Conservation (phyloP, 2,888 invertebrate genomes). For the Hecatera dysodea region DNA sequence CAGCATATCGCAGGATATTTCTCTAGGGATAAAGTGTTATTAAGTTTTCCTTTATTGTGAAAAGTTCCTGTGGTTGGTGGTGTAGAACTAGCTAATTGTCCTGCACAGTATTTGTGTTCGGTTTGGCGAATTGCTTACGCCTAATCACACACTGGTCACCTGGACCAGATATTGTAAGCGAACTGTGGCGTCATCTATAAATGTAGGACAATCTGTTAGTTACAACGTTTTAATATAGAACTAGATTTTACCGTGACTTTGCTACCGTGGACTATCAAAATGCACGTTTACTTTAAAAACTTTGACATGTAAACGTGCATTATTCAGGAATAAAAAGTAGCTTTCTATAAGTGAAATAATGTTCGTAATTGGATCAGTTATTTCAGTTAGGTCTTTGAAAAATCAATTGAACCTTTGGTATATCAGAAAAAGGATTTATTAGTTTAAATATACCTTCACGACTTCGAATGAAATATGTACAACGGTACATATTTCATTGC, state of each 20-base stretch:
- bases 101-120: slow-evolving; percentile 7
- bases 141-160: slow-evolving; percentile 3
- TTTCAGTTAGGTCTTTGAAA: no score
- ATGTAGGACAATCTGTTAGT: neutral
- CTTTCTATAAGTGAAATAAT: no score
- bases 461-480: no score
- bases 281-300: no score
- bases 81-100: slow-evolving; percentile 6
- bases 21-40: slow-evolving; percentile 24
- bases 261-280: no score
- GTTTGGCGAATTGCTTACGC: slow-evolving; percentile 20
- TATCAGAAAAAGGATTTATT: no score
- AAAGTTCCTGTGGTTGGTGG: slow-evolving; percentile 27
- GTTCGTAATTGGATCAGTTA: no score
- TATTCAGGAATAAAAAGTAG: no score
- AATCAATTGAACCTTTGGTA: no score
- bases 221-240: neutral
- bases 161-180: neutral
- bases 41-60: slow-evolving; percentile 17
- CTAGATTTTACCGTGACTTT: neutral
- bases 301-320: no score
- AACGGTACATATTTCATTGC: no score
- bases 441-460: no score
- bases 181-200: slow-evolving; percentile 5
- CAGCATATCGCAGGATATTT: slow-evolving; percentile 14